Evolutionary conservation across 2,797 vertebrate genomes (phyloP).

Genomic region (Chaetodon trifasciatus): DNA sequence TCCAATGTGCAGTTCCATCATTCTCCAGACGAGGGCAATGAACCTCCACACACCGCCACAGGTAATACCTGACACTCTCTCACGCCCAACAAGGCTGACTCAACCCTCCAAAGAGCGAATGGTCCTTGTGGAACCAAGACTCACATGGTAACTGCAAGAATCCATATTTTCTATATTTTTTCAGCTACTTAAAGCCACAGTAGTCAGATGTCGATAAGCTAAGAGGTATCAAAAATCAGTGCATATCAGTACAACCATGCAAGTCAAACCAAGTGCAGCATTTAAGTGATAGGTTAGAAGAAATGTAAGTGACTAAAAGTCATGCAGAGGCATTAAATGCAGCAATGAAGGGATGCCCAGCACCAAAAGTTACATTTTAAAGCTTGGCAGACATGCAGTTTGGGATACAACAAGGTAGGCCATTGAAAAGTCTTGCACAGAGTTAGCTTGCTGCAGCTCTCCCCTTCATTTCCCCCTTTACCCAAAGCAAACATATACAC

Average conservation of each 20-base stretch:
- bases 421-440: constrained; percentile 77
- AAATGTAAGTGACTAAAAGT: constrained; percentile 9
- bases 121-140: constrained; percentile 92
- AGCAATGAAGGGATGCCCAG: constrained; percentile 45
- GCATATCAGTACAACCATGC: constrained; percentile 4
- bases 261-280: constrained; percentile 1
- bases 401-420: constrained; percentile 76
- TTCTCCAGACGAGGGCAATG: constrained; percentile 81
- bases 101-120: constrained; percentile 75
- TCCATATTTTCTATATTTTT: constrained; percentile 63
- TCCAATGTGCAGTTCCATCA: constrained; percentile 70
- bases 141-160: constrained; percentile 86
- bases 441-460: constrained; percentile 64
- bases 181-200: constrained; percentile 29
- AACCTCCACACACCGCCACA: constrained; percentile 72
- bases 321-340: constrained; percentile 21
- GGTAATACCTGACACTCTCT: constrained; percentile 73
- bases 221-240: constrained; percentile 17
- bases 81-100: constrained; percentile 53
- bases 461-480: constrained; percentile 65
- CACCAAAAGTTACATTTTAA: constrained; percentile 52
- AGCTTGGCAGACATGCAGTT: constrained; percentile 63
- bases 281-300: not conserved
- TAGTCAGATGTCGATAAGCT: constrained; percentile 22
- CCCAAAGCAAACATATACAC: constrained; percentile 80